Evolutionary conservation across 2,888 invertebrate genomes (phyloP).

Genomic region (Hypercompe scribonia): DNA sequence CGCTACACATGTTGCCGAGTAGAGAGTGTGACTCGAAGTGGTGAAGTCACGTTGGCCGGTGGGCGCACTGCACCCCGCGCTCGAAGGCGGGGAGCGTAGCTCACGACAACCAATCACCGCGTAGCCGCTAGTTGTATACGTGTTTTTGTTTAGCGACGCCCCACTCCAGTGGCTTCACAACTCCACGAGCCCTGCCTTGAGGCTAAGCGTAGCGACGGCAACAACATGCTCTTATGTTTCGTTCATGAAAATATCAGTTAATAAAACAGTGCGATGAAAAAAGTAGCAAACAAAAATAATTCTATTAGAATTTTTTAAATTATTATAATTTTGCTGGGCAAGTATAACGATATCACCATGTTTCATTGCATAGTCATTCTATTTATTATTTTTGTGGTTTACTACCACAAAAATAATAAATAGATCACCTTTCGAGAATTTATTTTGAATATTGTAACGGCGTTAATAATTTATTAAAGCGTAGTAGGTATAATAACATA

Average conservation of each 20-base stretch:
- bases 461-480: too few relatives aligned
- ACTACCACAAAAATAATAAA: too few relatives aligned
- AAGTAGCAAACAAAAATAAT: background rate
- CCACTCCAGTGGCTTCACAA: conserved; percentile 79
- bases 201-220: conserved; percentile 72
- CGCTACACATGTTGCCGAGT: conserved; percentile 82
- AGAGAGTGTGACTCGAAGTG: conserved; percentile 74
- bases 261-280: background rate
- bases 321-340: too few relatives aligned
- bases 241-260: background rate
- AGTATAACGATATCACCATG: too few relatives aligned
- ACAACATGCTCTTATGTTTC: conserved; percentile 43
- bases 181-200: conserved; percentile 81
- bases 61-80: conserved; percentile 47
- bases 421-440: too few relatives aligned
- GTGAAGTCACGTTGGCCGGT: conserved; percentile 49
- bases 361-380: too few relatives aligned
- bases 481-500: too few relatives aligned
- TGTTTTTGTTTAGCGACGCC: conserved; percentile 87
- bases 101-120: conserved; percentile 72
- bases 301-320: too few relatives aligned
- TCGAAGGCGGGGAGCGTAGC: conserved; percentile 53
- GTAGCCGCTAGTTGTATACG: conserved; percentile 76
- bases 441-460: too few relatives aligned
- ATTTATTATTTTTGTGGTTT: too few relatives aligned